Evolutionary conservation across 2,888 invertebrate genomes (phyloP), one percentile per base, ranked within the genome.

Genomic region (Agrilus biguttatus): DNA sequence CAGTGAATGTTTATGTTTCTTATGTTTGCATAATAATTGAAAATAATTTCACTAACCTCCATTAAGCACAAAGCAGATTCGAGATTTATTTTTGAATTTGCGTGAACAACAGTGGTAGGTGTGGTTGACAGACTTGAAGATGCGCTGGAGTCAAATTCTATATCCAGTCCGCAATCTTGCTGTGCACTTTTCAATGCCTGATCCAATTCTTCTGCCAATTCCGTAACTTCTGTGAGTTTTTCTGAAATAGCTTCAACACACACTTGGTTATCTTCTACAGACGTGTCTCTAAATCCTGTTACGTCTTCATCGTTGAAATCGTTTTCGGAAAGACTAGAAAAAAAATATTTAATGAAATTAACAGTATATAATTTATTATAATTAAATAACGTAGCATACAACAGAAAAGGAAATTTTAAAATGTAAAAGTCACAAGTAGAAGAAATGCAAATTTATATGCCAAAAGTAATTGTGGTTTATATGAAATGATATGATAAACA

Each of bases 211-310:
- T 80, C 80, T 2, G 80, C 80, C 17, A 80, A 67, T 44, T 71
- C 72, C 12, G 80, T 77, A 13, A 81, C 78, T 60, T 79, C 78
- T 13, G 72, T 66, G 46, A 81, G 60, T 56, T 73, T 72, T 52
- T 74, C 74, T n/a, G 78, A 71, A 45, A 81, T 80, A 39, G 80
- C 77, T 52, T 77, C 77, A 34, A 80, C 72, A 14, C 80, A 80
- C 51, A 76, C 71, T 48, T 70, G 67, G 61, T 79, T 79, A 51
- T 66, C 68, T 8, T 47, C 37, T 5, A 47, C 43, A 33, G 45
- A 43, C n/a, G 43, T 48, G 23, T 46, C 46, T n/a, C 41, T 42
- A 21, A 45, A 36, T 17, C 46, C 47, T 13, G 43, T 48, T 21
- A 45, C 42, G 21, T 52, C 51, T 45, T 47, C 49, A 17, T 43